Conservation (phyloP, 2,113 vertebrate species). For the Scatophagus argus region DNA sequence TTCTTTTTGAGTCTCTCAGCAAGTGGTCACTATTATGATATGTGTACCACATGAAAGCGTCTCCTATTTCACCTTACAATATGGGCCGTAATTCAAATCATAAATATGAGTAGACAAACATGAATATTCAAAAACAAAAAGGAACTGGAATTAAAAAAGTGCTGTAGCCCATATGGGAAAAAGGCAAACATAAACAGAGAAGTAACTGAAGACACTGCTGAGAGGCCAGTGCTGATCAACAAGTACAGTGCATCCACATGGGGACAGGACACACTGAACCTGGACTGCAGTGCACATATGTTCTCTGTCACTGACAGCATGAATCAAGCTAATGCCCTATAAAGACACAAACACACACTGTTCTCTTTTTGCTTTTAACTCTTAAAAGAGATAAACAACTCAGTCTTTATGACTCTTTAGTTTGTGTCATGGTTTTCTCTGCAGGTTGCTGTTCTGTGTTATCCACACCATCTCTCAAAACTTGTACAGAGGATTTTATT, state of each 20-base stretch:
- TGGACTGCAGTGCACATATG: background rate
- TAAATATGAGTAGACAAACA: no score
- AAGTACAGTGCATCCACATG: background rate
- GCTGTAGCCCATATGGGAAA: background rate
- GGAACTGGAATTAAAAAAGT: background rate
- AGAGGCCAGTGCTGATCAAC: conserved; percentile 9
- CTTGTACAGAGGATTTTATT: conserved; percentile 2
- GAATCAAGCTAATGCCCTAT: conserved; percentile 20
- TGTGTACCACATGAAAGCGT: background rate
- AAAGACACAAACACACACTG: conserved; percentile 27
- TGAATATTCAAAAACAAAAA: background rate
- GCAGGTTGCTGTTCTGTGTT: conserved; percentile 11
- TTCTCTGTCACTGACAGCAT: conserved; percentile 8
- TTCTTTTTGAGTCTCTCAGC: background rate
- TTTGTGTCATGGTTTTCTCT: background rate
- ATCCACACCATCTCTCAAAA: conserved; percentile 11
- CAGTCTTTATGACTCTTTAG: background rate
- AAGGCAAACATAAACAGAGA: background rate
- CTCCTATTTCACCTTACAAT: background rate
- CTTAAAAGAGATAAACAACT: conserved; percentile 21
- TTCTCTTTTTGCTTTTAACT: conserved; percentile 20
- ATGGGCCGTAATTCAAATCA: background rate
- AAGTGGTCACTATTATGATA: background rate
- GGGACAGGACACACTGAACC: background rate
- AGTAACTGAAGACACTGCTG: background rate